Percentiles rank a stretch among this genome's conserved stretches.
These are phyloP conservation scores for Sinocyclocheilus anshuiensis DNA, from an alignment of 2,113 vertebrate genomes.

Conservation along the genomic window DNA sequence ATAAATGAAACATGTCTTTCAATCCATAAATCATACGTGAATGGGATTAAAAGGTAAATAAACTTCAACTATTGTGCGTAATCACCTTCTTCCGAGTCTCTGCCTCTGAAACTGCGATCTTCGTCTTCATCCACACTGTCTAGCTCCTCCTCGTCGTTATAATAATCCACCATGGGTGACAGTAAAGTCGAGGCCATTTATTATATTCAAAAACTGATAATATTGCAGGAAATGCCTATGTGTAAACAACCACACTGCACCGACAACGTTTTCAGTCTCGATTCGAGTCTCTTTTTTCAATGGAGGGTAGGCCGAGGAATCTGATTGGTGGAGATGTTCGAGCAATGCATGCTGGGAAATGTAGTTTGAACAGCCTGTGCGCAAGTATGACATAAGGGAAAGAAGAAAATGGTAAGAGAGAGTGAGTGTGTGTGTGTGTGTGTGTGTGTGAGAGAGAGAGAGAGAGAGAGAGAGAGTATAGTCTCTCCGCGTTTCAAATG, in stretches of 20 bases:
- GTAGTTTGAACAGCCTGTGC: constrained; percentile 10
- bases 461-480: background rate
- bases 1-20: background rate
- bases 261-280: constrained; percentile 4
- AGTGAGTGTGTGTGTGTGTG: background rate
- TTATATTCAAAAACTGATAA: constrained; percentile 54
- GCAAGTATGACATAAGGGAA: constrained; percentile 32
- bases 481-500: background rate
- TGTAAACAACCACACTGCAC: constrained; percentile 18
- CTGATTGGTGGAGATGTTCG: background rate
- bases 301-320: background rate
- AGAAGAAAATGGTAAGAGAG: background rate
- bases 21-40: background rate
- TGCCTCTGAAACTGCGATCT: constrained; percentile 90
- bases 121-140: constrained; percentile 94
- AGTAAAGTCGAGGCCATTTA: constrained; percentile 86
- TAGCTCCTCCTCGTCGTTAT: constrained; percentile 92
- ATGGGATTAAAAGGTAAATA: background rate
- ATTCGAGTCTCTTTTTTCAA: constrained; percentile 11
- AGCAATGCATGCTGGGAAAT: constrained; percentile 15
- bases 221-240: background rate
- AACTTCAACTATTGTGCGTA: background rate
- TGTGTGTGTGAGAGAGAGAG: no score
- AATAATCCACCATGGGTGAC: constrained; percentile 87
- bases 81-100: constrained; percentile 92